phyloP scores from a whole-genome alignment of 2,797 vertebrate genomes.

The Calcarius lapponicus region DNA sequence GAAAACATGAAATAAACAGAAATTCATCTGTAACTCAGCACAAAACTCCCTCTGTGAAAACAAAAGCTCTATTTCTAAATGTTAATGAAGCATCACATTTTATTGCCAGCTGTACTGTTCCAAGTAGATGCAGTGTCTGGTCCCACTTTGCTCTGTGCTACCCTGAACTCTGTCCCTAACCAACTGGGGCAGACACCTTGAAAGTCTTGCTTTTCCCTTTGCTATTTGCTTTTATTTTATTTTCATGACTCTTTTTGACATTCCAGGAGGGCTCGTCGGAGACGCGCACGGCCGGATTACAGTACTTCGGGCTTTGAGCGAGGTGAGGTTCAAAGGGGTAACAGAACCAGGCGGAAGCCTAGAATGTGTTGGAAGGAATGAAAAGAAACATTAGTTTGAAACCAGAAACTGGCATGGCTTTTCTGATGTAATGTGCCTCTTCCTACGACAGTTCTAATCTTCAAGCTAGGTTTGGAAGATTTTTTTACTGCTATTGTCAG shows the following conservation, averaged over 20 bases:
- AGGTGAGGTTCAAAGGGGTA: conserved; percentile 40
- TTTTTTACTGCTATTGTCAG: neutral
- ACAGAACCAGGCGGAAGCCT: neutral
- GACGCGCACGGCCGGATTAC: conserved; percentile 34
- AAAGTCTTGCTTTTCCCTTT: neutral
- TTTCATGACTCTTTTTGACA: neutral
- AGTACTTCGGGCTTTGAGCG: conserved; percentile 55
- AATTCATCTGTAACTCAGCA: neutral
- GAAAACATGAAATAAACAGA: neutral
- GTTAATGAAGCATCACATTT: neutral
- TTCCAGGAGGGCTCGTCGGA: conserved; percentile 36
- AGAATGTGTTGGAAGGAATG: neutral
- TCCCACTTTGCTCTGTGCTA: neutral
- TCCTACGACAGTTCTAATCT: neutral
- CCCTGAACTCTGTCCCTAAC: neutral
- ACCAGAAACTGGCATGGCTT: neutral
- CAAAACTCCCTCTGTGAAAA: neutral
- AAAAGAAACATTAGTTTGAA: neutral
- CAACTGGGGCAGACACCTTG: neutral
- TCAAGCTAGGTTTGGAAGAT: neutral
- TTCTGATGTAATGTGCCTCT: neutral
- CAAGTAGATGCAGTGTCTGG: neutral
- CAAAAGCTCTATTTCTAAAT: neutral
- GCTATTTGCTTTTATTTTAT: neutral
- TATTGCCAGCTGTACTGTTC: neutral